Evolutionary conservation across 92 coral and sea anemone genomes (phyloP).

Genomic region (Galaxea fascicularis): DNA sequence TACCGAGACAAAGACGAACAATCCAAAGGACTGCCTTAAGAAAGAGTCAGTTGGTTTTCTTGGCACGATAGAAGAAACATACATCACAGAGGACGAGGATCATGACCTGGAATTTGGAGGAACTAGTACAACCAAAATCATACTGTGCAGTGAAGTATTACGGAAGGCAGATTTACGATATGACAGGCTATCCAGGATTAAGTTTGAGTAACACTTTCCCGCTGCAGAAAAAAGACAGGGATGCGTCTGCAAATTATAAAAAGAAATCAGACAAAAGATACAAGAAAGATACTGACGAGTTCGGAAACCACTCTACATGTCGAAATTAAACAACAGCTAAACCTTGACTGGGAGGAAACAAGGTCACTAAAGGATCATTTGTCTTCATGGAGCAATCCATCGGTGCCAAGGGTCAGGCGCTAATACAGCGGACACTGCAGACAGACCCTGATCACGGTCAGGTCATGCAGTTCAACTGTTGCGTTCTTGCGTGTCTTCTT

Average conservation of each 20-base stretch:
- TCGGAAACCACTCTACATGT: background rate
- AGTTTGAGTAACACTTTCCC: background rate
- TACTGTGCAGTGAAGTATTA: no score
- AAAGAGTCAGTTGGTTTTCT: background rate
- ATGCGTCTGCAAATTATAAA: background rate
- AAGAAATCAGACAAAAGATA: background rate
- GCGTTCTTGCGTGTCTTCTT: no score
- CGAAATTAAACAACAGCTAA: background rate
- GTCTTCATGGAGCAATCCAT: background rate
- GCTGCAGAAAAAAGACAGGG: background rate
- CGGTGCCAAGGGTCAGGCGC: background rate
- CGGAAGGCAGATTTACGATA: background rate
- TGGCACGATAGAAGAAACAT: slow-evolving; percentile 3
- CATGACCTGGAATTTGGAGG: no score
- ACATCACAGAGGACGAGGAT: background rate
- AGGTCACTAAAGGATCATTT: background rate
- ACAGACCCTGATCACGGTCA: background rate
- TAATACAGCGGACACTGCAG: background rate
- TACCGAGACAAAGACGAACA: background rate
- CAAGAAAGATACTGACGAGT: background rate
- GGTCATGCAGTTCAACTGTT: slow-evolving; percentile 8
- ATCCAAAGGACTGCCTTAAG: background rate
- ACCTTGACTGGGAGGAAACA: background rate
- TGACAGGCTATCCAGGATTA: background rate
- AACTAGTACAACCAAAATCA: no score